Evolutionary conservation across 2,797 vertebrate genomes (phyloP).

Genomic region (Gallinago solitaria): DNA sequence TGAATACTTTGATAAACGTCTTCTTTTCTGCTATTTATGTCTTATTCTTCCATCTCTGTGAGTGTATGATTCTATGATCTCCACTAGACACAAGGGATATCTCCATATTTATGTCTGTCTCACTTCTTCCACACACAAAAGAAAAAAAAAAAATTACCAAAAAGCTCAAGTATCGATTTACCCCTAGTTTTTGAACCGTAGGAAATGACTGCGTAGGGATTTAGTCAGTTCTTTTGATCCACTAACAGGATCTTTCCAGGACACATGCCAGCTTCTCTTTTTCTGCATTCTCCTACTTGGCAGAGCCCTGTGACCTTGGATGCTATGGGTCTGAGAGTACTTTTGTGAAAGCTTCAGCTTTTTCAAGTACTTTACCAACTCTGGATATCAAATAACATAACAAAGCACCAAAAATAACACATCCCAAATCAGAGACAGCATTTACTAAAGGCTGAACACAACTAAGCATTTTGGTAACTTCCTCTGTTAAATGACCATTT

Average conservation of each 20-base stretch:
- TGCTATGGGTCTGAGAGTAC: not conserved
- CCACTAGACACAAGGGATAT: not conserved
- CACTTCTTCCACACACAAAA: not conserved
- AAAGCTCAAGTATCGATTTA: not conserved
- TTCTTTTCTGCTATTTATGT: not conserved
- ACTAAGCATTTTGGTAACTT: not conserved
- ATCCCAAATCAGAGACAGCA: not conserved
- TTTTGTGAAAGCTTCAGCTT: not conserved
- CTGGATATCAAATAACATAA: slow-evolving; percentile 21
- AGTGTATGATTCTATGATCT: not conserved
- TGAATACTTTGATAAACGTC: not conserved
- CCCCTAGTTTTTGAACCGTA: not conserved
- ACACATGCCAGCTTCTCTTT: not conserved
- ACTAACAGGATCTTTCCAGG: not conserved
- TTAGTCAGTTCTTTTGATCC: not conserved
- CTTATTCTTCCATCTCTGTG: not conserved
- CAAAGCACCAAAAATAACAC: not conserved
- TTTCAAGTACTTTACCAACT: not conserved
- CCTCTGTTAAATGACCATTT: not conserved
- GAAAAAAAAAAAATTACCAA: not conserved
- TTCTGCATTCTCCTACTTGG: not conserved
- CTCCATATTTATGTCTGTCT: not conserved
- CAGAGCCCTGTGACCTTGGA: slow-evolving; percentile 6
- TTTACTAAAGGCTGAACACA: not conserved
- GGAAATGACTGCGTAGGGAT: not conserved